Conservation (phyloP, 2,113 vertebrate species). For the Deroptyus accipitrinus region DNA sequence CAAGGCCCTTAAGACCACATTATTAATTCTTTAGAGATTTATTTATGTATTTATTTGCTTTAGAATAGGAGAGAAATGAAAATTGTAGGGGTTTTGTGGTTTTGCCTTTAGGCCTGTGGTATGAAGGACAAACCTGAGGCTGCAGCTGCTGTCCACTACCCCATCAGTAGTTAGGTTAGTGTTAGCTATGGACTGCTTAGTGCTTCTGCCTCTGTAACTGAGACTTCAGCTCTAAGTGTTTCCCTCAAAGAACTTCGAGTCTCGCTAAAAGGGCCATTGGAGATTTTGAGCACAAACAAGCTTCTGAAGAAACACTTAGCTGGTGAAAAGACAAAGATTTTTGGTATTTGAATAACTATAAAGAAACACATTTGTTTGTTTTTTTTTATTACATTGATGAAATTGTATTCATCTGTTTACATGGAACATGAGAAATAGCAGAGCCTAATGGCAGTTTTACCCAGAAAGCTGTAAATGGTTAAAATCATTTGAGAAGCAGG, state of each 20-base stretch:
- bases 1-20: background rate
- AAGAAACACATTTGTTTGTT: background rate
- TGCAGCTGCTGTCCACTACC: background rate
- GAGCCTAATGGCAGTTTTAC: background rate
- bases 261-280: background rate
- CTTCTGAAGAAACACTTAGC: slow-evolving; percentile 19
- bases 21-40: background rate
- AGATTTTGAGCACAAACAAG: background rate
- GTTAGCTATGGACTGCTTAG: background rate
- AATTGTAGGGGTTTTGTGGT: background rate
- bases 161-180: background rate
- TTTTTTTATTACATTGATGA: background rate
- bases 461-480: background rate
- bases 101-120: background rate
- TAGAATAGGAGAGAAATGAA: background rate
- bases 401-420: background rate
- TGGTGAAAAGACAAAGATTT: background rate
- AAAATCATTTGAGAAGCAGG: background rate
- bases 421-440: background rate
- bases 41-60: background rate
- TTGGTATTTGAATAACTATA: background rate
- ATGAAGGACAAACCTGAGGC: background rate
- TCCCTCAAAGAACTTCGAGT: slow-evolving; percentile 5
- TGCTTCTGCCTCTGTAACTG: background rate
- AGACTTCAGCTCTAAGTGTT: background rate